Base-by-base conservation (phyloP, 1,140 invertebrate genomes). In the Diachasmimorpha longicaudata region DNA sequence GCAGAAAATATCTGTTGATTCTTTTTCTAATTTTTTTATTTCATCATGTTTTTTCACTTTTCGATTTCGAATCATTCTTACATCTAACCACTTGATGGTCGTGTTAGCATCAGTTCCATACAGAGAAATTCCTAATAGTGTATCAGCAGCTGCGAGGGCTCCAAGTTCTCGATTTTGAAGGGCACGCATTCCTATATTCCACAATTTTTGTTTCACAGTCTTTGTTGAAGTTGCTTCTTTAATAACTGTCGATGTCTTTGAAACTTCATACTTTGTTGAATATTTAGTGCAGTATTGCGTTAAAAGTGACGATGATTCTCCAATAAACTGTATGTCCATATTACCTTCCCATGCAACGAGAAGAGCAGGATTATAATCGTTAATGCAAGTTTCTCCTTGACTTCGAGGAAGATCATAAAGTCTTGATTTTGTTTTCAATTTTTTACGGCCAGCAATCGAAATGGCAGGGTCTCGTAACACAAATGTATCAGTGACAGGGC, bases 371-470 rank as follows among this genome's bases (percentile, higher is more conserved):
- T 68, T 79, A 66, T 80, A 80, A 70, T 80, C 79, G 68, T 80
- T 80, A 37, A 74, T 75, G 46, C 55, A 46, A 10, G 68, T 36
- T 79, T 85, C 82, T 4, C 81, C 25, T 73, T 72, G n/a, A 11
- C 4, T 75, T 39, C 84, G 66, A 13, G 81, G 80, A 39, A 86
- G 66, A 82, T 85, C 80, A 80, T 81, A 85, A 6, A 84, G 76
- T 39, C 82, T 78, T 19, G 63, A 73, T 71, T 82, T 82, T 13
- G 55, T 77, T 80, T 78, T 77, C 37, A 84, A 77, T 37, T 80
- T 76, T 77, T 70, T 81, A 44, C 78, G 67, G 46, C 75, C 75
- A 16, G 79, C 79, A 48, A 84, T 78, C 55, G 83, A 77, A 52
- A 78, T 76, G 25, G 77, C 72, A 66, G 79, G 77, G 74, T 78